These are phyloP conservation scores for Cuniculus paca DNA, from an alignment of 2,797 vertebrate species.

Conservation along the genomic window DNA sequence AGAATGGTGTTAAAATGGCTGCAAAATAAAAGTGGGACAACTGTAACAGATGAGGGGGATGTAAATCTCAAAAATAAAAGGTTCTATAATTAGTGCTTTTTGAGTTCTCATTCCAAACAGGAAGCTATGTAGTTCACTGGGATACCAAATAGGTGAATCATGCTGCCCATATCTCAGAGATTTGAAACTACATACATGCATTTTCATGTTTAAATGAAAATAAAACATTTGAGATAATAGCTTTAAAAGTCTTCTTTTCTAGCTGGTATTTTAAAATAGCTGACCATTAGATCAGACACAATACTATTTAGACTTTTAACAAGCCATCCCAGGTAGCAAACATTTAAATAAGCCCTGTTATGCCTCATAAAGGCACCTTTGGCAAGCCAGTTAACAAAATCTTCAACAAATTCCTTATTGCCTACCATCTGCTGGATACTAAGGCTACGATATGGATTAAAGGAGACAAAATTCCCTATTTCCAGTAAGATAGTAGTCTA, in stretches of 20 bases:
- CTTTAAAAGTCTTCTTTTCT: background rate
- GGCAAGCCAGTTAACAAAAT: constrained; percentile 6
- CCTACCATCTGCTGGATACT: background rate
- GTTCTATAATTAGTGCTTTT: background rate
- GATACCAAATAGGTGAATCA: background rate
- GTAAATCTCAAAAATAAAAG: background rate
- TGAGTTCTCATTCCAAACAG: background rate
- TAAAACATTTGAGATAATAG: background rate
- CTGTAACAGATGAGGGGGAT: background rate
- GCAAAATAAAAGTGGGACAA: constrained; percentile 36
- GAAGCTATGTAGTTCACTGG: background rate
- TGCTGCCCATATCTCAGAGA: background rate
- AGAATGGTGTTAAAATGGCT: background rate
- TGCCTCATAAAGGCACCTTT: background rate
- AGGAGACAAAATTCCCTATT: constrained; percentile 4
- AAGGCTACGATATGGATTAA: background rate
- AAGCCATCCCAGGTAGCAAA: background rate
- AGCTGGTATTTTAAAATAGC: background rate
- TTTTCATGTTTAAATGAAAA: constrained; percentile 11
- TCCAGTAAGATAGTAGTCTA: background rate
- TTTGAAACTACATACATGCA: background rate
- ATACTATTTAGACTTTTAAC: constrained; percentile 26
- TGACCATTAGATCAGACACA: background rate
- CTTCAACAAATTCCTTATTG: background rate
- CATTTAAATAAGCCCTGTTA: background rate